These are phyloP conservation scores for Melanchra persicariae DNA, from an alignment of 2,888 invertebrate species.

Conservation along the genomic window DNA sequence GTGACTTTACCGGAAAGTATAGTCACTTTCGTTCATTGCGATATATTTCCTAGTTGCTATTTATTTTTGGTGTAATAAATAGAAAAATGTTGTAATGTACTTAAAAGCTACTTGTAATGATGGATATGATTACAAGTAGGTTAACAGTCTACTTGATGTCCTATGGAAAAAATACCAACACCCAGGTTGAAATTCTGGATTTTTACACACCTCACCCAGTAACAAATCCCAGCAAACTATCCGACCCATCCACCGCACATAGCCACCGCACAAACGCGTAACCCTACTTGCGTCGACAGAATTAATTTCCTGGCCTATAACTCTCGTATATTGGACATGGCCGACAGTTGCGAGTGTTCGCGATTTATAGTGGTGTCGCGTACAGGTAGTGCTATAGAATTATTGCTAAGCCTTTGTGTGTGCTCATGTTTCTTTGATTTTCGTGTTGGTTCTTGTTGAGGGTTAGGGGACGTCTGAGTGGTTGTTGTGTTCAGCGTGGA, in stretches of 20 bases:
- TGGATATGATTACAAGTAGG: too few species aligned
- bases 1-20: too few species aligned
- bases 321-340: constrained; percentile 89
- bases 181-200: background rate
- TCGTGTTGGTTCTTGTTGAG: background rate
- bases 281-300: constrained; percentile 89
- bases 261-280: constrained; percentile 75
- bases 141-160: too few species aligned
- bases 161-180: background rate
- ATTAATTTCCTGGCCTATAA: constrained; percentile 90
- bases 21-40: too few species aligned
- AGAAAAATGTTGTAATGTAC: too few species aligned
- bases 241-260: constrained; percentile 56
- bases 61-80: too few species aligned
- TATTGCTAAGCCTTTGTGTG: constrained; percentile 52
- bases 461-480: too few species aligned
- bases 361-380: constrained; percentile 87
- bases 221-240: constrained; percentile 50
- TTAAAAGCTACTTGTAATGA: too few species aligned
- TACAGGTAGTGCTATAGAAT: constrained; percentile 78
- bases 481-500: too few species aligned
- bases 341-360: constrained; percentile 85
- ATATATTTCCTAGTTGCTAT: too few species aligned
- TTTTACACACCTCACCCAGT: constrained; percentile 5
- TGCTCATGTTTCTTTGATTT: constrained; percentile 45